These are phyloP conservation scores for Halichoeres trimaculatus DNA, from an alignment of 2,113 vertebrate genomes.

Conservation along the genomic window DNA sequence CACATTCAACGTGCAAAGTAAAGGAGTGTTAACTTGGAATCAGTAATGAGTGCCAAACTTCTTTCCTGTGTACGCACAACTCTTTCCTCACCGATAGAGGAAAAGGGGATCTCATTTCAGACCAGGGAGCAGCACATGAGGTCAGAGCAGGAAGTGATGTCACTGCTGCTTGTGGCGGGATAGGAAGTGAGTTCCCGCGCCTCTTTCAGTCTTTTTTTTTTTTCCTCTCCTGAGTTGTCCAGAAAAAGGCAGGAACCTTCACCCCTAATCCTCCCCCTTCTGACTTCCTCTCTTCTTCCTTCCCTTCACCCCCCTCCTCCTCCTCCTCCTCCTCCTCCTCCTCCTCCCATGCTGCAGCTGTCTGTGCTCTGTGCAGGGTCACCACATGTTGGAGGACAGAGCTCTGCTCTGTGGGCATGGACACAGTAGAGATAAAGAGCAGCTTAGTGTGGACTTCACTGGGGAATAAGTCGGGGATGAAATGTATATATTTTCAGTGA, in stretches of 20 bases:
- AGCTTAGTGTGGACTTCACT: slow-evolving; percentile 42
- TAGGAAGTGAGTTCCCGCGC: slow-evolving; percentile 67
- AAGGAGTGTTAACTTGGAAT: too few relatives aligned
- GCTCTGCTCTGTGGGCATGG: slow-evolving; percentile 46
- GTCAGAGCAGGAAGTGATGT: slow-evolving; percentile 63
- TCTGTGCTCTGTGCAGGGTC: slow-evolving; percentile 55
- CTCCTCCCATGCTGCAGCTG: slow-evolving; percentile 72
- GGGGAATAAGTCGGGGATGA: slow-evolving; percentile 18
- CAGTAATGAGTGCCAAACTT: too few relatives aligned
- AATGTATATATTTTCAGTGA: slow-evolving; percentile 2
- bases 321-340: not conserved
- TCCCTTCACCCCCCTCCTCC: slow-evolving; percentile 27
- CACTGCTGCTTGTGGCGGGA: slow-evolving; percentile 61
- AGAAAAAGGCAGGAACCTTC: slow-evolving; percentile 47
- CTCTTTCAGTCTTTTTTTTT: slow-evolving; percentile 19
- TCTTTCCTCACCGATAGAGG: not conserved
- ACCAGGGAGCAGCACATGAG: slow-evolving; percentile 17
- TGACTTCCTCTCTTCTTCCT: slow-evolving; percentile 55
- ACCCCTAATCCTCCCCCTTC: slow-evolving; percentile 7
- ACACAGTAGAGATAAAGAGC: slow-evolving; percentile 32
- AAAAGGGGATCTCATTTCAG: slow-evolving; percentile 51
- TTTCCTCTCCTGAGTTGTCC: slow-evolving; percentile 13
- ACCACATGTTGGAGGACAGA: slow-evolving; percentile 74
- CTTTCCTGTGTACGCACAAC: not conserved
- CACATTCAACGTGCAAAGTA: too few relatives aligned